These are phyloP conservation scores for Astyanax mexicanus DNA, from an alignment of 2,797 vertebrate genomes.

Conservation along the genomic window DNA sequence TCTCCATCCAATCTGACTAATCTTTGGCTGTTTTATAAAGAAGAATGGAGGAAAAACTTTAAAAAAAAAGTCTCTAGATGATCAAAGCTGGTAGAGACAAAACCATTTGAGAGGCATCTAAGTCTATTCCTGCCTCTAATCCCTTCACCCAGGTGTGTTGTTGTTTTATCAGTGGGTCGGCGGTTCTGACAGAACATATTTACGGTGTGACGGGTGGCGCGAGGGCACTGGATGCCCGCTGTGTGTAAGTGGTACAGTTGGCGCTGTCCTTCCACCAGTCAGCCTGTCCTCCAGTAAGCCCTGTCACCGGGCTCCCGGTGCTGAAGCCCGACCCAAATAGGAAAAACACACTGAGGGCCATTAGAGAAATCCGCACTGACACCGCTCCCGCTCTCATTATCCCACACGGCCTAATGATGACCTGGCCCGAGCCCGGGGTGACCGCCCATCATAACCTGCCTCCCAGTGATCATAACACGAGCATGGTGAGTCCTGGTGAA, in stretches of 20 bases:
- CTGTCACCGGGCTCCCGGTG: background rate
- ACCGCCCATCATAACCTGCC: background rate
- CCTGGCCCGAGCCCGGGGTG: conserved; percentile 44
- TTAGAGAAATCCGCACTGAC: conserved; percentile 80
- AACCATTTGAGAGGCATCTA: too few relatives aligned
- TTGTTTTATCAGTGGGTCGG: background rate
- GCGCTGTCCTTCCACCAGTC: background rate
- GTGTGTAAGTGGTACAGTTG: background rate
- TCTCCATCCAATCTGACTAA: too few relatives aligned
- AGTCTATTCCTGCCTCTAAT: background rate
- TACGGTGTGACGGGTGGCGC: background rate
- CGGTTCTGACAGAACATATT: background rate
- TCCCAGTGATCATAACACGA: background rate
- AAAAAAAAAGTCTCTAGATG: too few relatives aligned
- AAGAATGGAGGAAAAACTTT: too few relatives aligned
- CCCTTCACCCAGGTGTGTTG: background rate
- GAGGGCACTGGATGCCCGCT: background rate
- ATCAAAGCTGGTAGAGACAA: too few relatives aligned
- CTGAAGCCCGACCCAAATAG: conserved; percentile 23
- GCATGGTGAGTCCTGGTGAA: background rate
- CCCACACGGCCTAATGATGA: conserved; percentile 70
- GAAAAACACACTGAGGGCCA: conserved; percentile 58
- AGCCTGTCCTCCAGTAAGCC: background rate
- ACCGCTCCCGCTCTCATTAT: conserved; percentile 77
- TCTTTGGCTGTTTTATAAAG: too few relatives aligned